Percentiles rank a stretch among this genome's conserved stretches.
Evolutionary conservation across 2,113 vertebrate genomes (phyloP).

Genomic region (Heterotilapia buettikoferi): DNA sequence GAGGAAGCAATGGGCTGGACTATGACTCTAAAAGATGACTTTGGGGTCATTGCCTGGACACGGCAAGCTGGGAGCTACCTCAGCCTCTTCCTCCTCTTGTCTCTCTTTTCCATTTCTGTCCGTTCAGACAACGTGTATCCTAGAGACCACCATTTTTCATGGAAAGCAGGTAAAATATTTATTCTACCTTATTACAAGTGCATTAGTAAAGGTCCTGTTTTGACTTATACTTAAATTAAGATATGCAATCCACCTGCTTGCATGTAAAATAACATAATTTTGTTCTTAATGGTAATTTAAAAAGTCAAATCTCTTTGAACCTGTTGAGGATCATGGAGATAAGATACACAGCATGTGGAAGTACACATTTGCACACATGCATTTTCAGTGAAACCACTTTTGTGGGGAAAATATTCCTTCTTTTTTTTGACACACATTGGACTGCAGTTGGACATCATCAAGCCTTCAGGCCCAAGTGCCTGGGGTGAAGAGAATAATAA

Average conservation of each 20-base stretch:
- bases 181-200: background rate
- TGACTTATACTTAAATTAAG: background rate
- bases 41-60: slow-evolving; percentile 73
- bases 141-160: slow-evolving; percentile 82
- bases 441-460: background rate
- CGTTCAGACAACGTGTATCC: slow-evolving; percentile 75
- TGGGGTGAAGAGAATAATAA: slow-evolving; percentile 33
- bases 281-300: background rate
- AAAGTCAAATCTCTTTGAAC: background rate
- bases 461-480: background rate
- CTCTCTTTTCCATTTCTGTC: slow-evolving; percentile 73
- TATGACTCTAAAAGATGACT: slow-evolving; percentile 85
- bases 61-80: slow-evolving; percentile 72
- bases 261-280: background rate
- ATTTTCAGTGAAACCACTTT: background rate
- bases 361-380: background rate
- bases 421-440: background rate
- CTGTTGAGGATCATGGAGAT: background rate
- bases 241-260: background rate
- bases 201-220: background rate
- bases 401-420: background rate
- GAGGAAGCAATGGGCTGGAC: slow-evolving; percentile 80
- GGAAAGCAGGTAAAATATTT: slow-evolving; percentile 87
- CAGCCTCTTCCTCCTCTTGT: slow-evolving; percentile 72
- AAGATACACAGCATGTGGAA: background rate